Percentiles rank a stretch among this genome's conserved stretches.
Evolutionary conservation across 2,888 invertebrate species (phyloP).

Genomic region (Orchesella flavescens): DNA sequence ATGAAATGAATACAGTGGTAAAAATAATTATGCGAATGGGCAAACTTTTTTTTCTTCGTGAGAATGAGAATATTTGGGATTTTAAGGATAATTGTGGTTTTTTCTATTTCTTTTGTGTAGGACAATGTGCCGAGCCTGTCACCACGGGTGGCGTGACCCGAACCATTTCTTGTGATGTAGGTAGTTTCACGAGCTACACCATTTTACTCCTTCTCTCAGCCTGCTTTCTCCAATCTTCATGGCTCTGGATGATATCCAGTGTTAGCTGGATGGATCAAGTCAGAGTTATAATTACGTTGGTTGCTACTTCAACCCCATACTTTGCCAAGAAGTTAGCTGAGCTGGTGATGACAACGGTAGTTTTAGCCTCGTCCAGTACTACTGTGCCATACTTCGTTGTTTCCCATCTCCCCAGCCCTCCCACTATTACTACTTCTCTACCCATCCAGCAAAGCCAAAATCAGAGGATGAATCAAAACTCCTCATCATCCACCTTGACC

Average conservation of each 20-base stretch:
- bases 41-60: conserved; percentile 49
- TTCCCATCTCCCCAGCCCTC: conserved; percentile 33
- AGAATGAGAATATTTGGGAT: conserved; percentile 39
- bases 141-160: conserved; percentile 63
- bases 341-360: conserved; percentile 30
- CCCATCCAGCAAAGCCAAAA: not conserved
- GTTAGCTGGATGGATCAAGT: conserved; percentile 38
- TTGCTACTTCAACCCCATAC: conserved; percentile 23
- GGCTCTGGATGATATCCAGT: conserved; percentile 35
- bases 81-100: conserved; percentile 45
- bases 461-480: conserved; percentile 9
- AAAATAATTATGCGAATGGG: conserved; percentile 52
- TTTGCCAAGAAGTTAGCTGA: conserved; percentile 40
- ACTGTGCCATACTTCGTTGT: conserved; percentile 49
- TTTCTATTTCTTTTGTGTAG: conserved; percentile 45
- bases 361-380: conserved; percentile 44
- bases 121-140: conserved; percentile 71
- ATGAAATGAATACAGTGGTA: conserved; percentile 17
- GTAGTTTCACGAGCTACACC: conserved; percentile 14
- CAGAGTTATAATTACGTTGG: conserved; percentile 26
- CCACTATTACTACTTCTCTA: conserved; percentile 1
- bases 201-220: conserved; percentile 31
- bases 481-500: conserved; percentile 19
- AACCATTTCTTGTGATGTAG: conserved; percentile 48
- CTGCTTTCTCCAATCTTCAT: conserved; percentile 37